These are phyloP conservation scores for Drosophila baimaii DNA, from an alignment of 1,140 invertebrate genomes.

Conservation along the genomic window DNA sequence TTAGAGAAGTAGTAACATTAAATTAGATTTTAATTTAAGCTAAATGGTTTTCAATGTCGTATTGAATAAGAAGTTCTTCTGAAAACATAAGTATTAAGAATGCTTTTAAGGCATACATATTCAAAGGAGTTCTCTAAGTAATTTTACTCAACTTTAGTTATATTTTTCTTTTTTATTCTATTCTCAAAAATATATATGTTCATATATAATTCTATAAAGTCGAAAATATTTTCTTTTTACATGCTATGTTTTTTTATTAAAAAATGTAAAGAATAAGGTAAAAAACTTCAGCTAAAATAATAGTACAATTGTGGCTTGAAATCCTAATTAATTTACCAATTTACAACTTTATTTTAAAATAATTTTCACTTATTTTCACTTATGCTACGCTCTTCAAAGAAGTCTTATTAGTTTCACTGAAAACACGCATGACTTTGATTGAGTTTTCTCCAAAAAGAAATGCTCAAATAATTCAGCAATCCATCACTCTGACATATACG, in stretches of 20 bases:
- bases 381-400: background rate
- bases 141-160: too few species aligned
- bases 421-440: background rate
- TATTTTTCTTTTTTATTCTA: background rate
- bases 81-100: background rate
- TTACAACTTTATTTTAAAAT: background rate
- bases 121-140: background rate
- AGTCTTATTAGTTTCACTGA: background rate
- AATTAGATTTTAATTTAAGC: background rate
- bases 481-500: conserved; percentile 1
- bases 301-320: background rate
- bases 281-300: background rate
- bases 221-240: background rate
- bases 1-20: background rate
- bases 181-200: background rate
- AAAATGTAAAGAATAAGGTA: too few species aligned
- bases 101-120: background rate
- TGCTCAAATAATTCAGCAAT: background rate
- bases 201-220: background rate
- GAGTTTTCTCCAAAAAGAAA: background rate
- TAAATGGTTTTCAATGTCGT: background rate
- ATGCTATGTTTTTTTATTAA: too few species aligned
- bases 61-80: background rate
- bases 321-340: background rate
- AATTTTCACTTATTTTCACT: too few species aligned